Evolutionary conservation across 2,888 invertebrate species (phyloP).

Genomic region (Stenurella melanura): DNA sequence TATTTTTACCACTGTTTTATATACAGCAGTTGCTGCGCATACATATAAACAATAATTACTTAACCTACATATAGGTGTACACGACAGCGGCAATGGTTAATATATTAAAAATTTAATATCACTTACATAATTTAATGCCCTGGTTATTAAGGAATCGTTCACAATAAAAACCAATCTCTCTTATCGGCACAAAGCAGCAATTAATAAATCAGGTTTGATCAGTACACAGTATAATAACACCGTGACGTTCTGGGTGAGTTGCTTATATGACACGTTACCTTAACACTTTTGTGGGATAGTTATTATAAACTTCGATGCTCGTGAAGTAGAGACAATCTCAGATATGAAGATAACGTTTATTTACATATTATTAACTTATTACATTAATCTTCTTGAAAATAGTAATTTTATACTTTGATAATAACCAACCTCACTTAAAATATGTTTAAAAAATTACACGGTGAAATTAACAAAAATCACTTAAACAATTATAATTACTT

Average conservation of each 20-base stretch:
- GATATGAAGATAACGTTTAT: not conserved
- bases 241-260: not conserved
- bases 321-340: not conserved
- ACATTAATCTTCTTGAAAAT: too few species aligned
- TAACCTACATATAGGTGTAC: not conserved
- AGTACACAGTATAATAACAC: not conserved
- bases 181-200: not conserved
- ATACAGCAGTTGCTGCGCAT: not conserved
- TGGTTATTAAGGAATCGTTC: not conserved
- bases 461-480: too few species aligned
- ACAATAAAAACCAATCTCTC: not conserved
- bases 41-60: not conserved
- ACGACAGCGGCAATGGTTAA: not conserved
- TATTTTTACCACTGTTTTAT: not conserved
- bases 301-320: not conserved
- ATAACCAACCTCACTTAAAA: too few species aligned
- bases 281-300: not conserved
- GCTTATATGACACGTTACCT: slow-evolving; percentile 3
- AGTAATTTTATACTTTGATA: too few species aligned
- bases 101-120: not conserved
- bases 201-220: slow-evolving; percentile 1
- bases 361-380: too few species aligned
- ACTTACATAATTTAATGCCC: not conserved
- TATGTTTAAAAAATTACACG: too few species aligned
- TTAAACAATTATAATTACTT: too few species aligned